Base-by-base conservation (phyloP, 2,888 invertebrate species). In the Drosophila meridiana region DNA sequence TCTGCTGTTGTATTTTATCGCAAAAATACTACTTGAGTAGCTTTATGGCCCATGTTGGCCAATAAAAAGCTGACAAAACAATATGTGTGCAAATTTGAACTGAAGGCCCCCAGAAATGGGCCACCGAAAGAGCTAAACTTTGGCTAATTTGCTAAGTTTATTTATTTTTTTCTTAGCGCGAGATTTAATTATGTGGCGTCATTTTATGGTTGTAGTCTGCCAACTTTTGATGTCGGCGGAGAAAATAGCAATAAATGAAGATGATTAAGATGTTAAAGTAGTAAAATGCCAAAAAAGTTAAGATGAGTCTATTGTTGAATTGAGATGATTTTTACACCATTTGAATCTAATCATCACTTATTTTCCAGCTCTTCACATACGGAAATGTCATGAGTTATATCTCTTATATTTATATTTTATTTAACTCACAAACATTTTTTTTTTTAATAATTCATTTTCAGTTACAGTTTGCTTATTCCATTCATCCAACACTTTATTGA, bases 41-140 rank as follows among this genome's bases (percentile, higher is more conserved):
- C 89, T 87, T 85, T 88, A 84, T 88, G 87, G 84, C 82, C 80
- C 86, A 91, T 90, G 89, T 91, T 76, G 80, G 82, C 82, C 91
- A 90, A 91, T 91, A 90, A 90, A 91, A 90, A 91, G 80, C 91
- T 90, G 89, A 90, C 89, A 90, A 90, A 90, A 90, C 91, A 90
- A 91, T 90, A 90, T 91, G 65, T 73, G 78, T 67, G 78, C 90
- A 84, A 87, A 80, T 87, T 87, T 75, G 45, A 67, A 55, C 74
- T 65, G 61, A 50, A 58, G 60, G 58, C 53, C 28, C 60, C 56
- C 53, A 59, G 55, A 77, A 73, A 78, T 75, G 63, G 87, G 90
- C 83, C 84, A 86, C 82, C 82, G 76, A 69, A 82, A 66, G 64
- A 82, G 89, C 70, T 32, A 60, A 66, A 26, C 56, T 20, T 32